phyloP scores from a whole-genome alignment of 2,797 vertebrate genomes.

The Poecilia gillii region DNA sequence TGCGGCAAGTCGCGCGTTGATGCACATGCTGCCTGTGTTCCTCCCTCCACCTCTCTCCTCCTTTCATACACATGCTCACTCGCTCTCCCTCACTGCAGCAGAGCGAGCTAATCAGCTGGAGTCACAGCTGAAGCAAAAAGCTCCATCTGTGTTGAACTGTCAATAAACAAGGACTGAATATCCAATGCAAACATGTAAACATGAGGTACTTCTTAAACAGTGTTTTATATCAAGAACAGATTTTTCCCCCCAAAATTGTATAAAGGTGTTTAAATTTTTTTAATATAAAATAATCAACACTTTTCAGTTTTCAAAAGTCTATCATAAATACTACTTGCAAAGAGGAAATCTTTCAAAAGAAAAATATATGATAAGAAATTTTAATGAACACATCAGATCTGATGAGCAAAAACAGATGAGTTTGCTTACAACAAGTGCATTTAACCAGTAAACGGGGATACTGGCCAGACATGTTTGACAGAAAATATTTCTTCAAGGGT shows the following conservation, averaged over 20 bases:
- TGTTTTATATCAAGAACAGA: neutral
- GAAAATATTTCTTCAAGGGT: conserved; percentile 32
- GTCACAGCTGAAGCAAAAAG: conserved; percentile 79
- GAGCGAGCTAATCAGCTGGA: conserved; percentile 94
- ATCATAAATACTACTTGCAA: neutral
- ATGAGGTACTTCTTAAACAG: neutral
- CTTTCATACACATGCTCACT: conserved; percentile 77
- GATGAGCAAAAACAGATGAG: conserved; percentile 25
- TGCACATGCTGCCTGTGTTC: conserved; percentile 75
- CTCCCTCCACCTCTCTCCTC: conserved; percentile 56
- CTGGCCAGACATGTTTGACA: conserved; percentile 24
- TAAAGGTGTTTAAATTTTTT: neutral
- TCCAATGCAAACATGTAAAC: conserved; percentile 17
- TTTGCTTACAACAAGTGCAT: conserved; percentile 26
- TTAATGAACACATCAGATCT: conserved; percentile 25
- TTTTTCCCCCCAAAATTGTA: neutral
- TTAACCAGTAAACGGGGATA: conserved; percentile 34
- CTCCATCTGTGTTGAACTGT: conserved; percentile 46
- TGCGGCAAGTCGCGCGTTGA: conserved; percentile 79
- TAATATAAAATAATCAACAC: neutral
- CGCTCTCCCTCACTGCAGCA: conserved; percentile 88
- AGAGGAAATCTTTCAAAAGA: neutral
- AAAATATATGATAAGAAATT: conserved; percentile 12
- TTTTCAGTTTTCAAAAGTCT: neutral
- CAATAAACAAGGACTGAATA: conserved; percentile 34